These are phyloP conservation scores for Amazona guildingii DNA, from an alignment of 2,113 vertebrate species.

Conservation along the genomic window DNA sequence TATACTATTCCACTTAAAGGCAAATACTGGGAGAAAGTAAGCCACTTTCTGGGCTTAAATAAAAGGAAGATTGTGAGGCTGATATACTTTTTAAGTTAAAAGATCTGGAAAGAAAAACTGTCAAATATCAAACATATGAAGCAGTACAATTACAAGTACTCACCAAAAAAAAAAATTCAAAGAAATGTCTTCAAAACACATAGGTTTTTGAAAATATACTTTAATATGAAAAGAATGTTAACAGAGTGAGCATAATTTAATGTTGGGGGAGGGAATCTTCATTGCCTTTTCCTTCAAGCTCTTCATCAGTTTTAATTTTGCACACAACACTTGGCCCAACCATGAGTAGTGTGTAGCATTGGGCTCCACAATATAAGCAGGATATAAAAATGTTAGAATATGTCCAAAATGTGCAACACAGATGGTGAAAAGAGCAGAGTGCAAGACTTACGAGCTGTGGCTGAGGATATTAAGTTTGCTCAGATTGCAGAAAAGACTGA, in stretches of 20 bases:
- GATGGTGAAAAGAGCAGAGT: not conserved
- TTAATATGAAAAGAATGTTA: not conserved
- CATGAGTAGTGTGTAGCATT: not conserved
- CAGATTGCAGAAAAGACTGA: not conserved
- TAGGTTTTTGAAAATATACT: not conserved
- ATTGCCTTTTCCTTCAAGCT: not conserved
- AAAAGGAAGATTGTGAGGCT: not conserved
- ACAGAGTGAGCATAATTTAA: not conserved
- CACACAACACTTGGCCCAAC: not conserved
- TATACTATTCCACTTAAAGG: not conserved
- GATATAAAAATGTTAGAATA: not conserved
- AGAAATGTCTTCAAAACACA: not conserved
- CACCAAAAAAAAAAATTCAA: not conserved
- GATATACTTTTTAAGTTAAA: not conserved
- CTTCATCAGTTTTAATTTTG: not conserved
- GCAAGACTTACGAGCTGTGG: not conserved
- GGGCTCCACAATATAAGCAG: not conserved
- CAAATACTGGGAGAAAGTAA: not conserved
- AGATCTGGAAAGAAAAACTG: not conserved
- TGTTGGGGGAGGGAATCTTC: rapidly evolving
- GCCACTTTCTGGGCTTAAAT: not conserved
- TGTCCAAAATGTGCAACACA: not conserved
- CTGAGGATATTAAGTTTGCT: not conserved
- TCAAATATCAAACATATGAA: not conserved
- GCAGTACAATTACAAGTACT: not conserved